These are phyloP conservation scores for Pediacus dermestoides DNA, from an alignment of 2,888 invertebrate species.

Conservation along the genomic window DNA sequence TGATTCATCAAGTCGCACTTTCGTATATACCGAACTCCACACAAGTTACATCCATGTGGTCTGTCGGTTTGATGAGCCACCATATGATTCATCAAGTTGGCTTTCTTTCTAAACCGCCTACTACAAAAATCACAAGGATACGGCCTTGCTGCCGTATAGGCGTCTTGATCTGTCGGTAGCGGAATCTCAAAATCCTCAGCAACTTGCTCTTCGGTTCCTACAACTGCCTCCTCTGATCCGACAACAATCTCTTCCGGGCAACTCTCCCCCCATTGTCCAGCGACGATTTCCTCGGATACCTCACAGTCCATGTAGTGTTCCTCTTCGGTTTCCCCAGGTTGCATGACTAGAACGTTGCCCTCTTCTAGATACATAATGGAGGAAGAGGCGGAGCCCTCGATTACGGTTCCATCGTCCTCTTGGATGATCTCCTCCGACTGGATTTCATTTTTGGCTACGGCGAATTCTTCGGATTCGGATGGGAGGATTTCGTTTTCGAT, in stretches of 20 bases:
- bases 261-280: conserved; percentile 74
- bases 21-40: conserved; percentile 75
- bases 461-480: conserved; percentile 42
- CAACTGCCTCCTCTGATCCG: conserved; percentile 54
- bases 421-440: conserved; percentile 14
- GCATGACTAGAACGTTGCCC: conserved; percentile 46
- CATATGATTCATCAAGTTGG: conserved; percentile 83
- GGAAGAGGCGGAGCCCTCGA: conserved; percentile 23
- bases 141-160: conserved; percentile 71
- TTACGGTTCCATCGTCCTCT: conserved; percentile 20
- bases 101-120: conserved; percentile 77
- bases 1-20: conserved; percentile 81
- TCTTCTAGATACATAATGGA: conserved; percentile 46
- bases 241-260: conserved; percentile 58
- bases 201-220: conserved; percentile 56
- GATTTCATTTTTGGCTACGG: conserved; percentile 41
- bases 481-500: conserved; percentile 50
- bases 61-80: conserved; percentile 81
- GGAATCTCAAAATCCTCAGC: conserved; percentile 69
- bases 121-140: conserved; percentile 87
- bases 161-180: conserved; percentile 76
- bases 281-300: conserved; percentile 77
- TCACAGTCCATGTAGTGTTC: conserved; percentile 53
- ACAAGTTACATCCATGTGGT: conserved; percentile 77
- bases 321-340: conserved; percentile 41